Percentiles rank a stretch among this genome's conserved stretches.
phyloP scores from a whole-genome alignment of 2,888 invertebrate species.

The Aphidius colemani region DNA sequence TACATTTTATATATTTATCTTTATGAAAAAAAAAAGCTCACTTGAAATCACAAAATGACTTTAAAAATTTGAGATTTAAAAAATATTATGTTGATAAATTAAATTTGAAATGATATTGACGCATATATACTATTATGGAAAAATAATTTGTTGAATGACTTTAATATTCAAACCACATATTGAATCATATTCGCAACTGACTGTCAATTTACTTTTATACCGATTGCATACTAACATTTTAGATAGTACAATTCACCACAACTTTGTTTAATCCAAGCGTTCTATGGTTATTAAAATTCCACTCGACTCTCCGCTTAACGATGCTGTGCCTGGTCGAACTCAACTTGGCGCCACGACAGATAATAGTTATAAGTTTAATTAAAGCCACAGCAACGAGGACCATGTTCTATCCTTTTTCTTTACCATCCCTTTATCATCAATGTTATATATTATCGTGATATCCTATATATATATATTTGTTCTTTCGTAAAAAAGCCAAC shows the following conservation, averaged over 20 bases:
- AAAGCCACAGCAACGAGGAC: constrained; percentile 34
- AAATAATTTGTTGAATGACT: too few relatives aligned
- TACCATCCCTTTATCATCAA: neutral
- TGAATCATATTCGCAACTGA: neutral
- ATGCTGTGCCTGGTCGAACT: constrained; percentile 37
- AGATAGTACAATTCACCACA: constrained; percentile 17
- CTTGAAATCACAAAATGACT: neutral
- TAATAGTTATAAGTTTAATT: constrained; percentile 50
- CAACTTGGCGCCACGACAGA: constrained; percentile 34
- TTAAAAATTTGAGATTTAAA: neutral
- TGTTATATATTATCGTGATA: too few relatives aligned
- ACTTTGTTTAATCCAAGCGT: constrained; percentile 32
- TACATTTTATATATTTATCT: too few relatives aligned
- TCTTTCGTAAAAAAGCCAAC: constrained; percentile 12
- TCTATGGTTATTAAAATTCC: constrained; percentile 35
- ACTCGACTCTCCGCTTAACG: constrained; percentile 40
- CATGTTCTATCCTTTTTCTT: neutral
- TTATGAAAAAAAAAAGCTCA: neutral
- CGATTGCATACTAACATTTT: neutral
- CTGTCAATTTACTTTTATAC: neutral
- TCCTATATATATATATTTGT: neutral
- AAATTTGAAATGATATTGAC: too few relatives aligned
- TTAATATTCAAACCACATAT: neutral
- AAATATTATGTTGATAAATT: too few relatives aligned
- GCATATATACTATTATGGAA: too few relatives aligned